A percentile compares a stretch with the other conserved stretches of the same genome.
phyloP scores from a whole-genome alignment of 2,797 vertebrate species.

The Zenarchopterus dispar region DNA sequence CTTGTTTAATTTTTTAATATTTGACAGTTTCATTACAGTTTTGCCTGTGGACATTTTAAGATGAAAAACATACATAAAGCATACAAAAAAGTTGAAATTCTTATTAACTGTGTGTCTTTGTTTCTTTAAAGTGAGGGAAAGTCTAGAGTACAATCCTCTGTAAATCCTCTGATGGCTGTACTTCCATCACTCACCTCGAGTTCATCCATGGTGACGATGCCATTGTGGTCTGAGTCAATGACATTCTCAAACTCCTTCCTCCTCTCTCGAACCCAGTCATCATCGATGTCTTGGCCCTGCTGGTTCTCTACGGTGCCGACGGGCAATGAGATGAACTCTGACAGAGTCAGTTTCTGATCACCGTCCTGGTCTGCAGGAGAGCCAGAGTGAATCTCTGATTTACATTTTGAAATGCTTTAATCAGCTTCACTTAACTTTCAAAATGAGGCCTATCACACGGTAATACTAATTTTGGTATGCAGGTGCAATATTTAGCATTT shows the following conservation, averaged over 20 bases:
- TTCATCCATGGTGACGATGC: conserved; percentile 93
- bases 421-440: too few relatives aligned
- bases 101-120: too few relatives aligned
- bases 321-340: conserved; percentile 94
- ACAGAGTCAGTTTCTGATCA: conserved; percentile 90
- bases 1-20: too few relatives aligned
- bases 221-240: conserved; percentile 88
- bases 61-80: too few relatives aligned
- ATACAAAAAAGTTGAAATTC: too few relatives aligned
- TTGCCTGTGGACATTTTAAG: too few relatives aligned
- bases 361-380: conserved; percentile 88
- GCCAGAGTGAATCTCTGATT: conserved; percentile 2
- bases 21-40: too few relatives aligned
- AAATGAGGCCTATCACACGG: too few relatives aligned
- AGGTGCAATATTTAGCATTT: not conserved
- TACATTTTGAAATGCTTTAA: too few relatives aligned
- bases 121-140: too few relatives aligned
- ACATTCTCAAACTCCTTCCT: conserved; percentile 95
- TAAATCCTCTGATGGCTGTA: not conserved
- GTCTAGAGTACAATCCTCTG: too few relatives aligned
- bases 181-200: conserved; percentile 85
- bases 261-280: conserved; percentile 94
- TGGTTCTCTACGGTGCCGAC: conserved; percentile 96
- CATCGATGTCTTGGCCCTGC: conserved; percentile 93
- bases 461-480: too few relatives aligned